phyloP scores from a whole-genome alignment of 2,797 vertebrate species.

The Taenioides sp. region DNA sequence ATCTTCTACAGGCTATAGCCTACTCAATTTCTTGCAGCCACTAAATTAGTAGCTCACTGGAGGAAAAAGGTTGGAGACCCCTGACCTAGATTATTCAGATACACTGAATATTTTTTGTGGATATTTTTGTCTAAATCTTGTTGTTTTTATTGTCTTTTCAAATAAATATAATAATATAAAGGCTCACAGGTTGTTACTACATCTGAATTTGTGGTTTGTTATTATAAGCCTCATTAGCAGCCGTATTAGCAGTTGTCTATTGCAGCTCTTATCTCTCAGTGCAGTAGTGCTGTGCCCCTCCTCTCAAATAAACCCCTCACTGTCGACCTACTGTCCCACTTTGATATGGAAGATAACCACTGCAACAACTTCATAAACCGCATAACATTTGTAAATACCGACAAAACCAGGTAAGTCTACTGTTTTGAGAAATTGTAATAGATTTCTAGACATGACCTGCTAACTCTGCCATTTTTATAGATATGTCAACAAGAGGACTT shows the following conservation, averaged over 20 bases:
- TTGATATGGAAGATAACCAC: conserved; percentile 28
- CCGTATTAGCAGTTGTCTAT: not conserved
- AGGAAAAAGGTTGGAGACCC: too few species aligned
- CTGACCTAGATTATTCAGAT: not conserved
- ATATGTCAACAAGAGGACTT: conserved; percentile 38
- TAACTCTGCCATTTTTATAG: conserved; percentile 10
- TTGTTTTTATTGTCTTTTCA: not conserved
- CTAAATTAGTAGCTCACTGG: too few species aligned
- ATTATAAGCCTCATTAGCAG: not conserved
- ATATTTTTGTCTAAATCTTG: not conserved
- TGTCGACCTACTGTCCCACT: not conserved
- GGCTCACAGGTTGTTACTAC: not conserved
- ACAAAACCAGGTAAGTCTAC: conserved; percentile 50
- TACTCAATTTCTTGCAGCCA: too few species aligned
- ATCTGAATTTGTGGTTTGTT: not conserved
- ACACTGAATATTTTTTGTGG: not conserved
- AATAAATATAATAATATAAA: not conserved
- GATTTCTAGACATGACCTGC: not conserved
- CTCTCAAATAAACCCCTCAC: conserved; percentile 24
- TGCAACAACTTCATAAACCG: conserved; percentile 6
- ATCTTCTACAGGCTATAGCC: too few species aligned
- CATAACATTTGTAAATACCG: conserved; percentile 10
- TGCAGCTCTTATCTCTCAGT: conserved; percentile 62
- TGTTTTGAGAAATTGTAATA: not conserved
- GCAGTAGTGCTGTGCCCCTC: conserved; percentile 56